Evolutionary conservation across 53 echinoderm and acorn worm species (phyloP).

Genomic region (Paracentrotus lividus): DNA sequence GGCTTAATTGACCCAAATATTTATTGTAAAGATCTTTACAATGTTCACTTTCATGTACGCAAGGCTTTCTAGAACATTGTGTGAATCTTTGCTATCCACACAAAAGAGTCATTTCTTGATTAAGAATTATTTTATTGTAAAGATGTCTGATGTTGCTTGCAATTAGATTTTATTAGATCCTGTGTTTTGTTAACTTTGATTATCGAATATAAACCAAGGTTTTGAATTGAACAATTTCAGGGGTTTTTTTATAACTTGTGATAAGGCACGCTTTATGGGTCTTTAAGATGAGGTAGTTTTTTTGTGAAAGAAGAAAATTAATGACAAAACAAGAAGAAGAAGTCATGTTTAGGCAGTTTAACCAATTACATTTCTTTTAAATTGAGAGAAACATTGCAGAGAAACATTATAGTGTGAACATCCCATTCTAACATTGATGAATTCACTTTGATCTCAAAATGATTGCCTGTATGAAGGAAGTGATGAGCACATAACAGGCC

Average conservation of each 20-base stretch:
- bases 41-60: background rate
- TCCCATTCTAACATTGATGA: background rate
- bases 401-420: background rate
- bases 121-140: background rate
- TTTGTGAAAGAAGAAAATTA: background rate
- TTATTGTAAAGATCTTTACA: background rate
- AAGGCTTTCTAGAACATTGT: background rate
- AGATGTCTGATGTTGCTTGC: background rate
- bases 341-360: background rate
- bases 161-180: background rate
- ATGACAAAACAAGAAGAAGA: background rate
- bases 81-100: background rate
- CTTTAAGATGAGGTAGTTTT: background rate
- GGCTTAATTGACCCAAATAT: background rate
- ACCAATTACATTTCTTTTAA: background rate
- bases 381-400: background rate
- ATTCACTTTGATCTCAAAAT: background rate
- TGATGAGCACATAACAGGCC: background rate
- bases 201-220: no score
- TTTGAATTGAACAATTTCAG: background rate
- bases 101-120: background rate
- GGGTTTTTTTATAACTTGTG: no score
- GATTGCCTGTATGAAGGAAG: background rate
- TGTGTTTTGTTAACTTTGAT: background rate
- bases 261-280: no score